phyloP scores from a whole-genome alignment of 2,113 vertebrate species.

The Trematocara zebra region DNA sequence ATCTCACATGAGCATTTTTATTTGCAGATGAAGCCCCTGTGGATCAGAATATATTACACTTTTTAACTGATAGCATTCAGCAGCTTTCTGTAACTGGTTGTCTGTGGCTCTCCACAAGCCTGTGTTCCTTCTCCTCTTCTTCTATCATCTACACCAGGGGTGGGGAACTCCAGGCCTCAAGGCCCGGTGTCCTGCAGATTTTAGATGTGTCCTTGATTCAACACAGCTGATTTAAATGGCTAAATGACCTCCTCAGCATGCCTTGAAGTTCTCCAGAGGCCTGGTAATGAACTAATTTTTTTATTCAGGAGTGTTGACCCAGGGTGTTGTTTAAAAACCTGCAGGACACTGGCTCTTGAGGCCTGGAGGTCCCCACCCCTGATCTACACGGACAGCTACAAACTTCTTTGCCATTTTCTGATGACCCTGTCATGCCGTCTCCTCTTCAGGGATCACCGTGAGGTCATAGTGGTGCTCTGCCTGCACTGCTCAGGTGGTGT shows the following conservation, averaged over 20 bases:
- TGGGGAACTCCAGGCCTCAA: background rate
- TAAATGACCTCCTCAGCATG: background rate
- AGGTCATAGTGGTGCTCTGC: background rate
- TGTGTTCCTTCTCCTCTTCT: background rate
- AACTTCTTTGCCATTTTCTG: background rate
- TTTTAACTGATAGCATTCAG: background rate
- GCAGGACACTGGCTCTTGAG: background rate
- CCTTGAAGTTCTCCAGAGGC: background rate
- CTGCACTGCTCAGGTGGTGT: background rate
- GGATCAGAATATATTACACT: background rate
- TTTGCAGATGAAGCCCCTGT: background rate
- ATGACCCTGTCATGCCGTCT: background rate
- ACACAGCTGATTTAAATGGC: background rate
- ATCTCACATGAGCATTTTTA: background rate
- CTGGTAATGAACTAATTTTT: background rate
- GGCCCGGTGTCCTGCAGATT: background rate
- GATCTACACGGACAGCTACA: background rate
- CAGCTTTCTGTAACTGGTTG: background rate
- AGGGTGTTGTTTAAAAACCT: background rate
- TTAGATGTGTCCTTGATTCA: background rate
- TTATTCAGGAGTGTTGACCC: background rate
- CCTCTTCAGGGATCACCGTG: background rate
- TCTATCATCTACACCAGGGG: background rate
- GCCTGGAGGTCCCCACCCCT: background rate
- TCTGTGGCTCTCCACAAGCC: background rate